Conservation (phyloP, 2,113 vertebrate species). For the Apteryx mantelli region DNA sequence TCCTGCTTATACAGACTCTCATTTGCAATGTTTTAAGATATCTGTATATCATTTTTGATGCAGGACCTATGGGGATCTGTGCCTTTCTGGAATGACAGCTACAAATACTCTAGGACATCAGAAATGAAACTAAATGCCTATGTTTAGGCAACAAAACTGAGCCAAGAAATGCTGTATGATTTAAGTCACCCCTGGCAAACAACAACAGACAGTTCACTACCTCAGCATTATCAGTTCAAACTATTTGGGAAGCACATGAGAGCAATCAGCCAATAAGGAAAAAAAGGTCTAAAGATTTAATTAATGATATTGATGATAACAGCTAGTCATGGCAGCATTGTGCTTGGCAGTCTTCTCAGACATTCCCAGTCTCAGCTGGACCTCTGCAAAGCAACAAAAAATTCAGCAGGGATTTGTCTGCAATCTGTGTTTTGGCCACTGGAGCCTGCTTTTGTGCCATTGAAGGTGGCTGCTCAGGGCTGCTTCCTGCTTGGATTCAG, state of each 20-base stretch:
- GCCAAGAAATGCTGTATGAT: neutral
- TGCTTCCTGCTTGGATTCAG: neutral
- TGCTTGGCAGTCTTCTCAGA: neutral
- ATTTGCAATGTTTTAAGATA: neutral
- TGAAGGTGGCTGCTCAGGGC: neutral
- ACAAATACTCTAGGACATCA: neutral
- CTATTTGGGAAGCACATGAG: neutral
- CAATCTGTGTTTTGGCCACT: neutral
- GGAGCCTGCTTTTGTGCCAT: neutral
- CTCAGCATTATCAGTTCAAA: neutral
- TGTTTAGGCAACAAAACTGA: neutral
- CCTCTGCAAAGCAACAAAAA: neutral
- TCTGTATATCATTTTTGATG: neutral
- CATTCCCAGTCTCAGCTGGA: neutral
- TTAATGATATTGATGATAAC: neutral
- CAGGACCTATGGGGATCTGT: neutral
- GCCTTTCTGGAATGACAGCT: neutral
- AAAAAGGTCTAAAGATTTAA: neutral
- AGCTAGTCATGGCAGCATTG: neutral
- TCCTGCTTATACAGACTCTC: neutral
- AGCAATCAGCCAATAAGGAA: neutral
- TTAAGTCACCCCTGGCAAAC: neutral
- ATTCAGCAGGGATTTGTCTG: neutral
- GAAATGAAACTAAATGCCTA: neutral
- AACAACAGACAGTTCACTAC: neutral